A percentile compares a stretch with the other conserved stretches of the same genome.
Conservation (phyloP, 2,888 invertebrate genomes). For the Lymantria monacha region DNA sequence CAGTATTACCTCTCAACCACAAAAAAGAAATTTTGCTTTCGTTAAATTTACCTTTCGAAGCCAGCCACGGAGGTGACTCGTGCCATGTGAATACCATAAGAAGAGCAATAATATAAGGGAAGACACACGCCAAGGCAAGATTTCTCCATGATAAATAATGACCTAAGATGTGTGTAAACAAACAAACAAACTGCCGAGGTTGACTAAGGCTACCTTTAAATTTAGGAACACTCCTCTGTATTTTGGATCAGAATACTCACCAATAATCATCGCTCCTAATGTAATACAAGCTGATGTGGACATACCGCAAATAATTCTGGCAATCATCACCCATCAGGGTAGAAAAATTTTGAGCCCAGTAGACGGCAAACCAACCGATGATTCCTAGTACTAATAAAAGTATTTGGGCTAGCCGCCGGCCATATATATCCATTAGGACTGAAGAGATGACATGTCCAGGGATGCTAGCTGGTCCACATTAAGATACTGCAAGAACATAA, state of each 20-base stretch:
- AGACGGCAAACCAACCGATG: conserved; percentile 44
- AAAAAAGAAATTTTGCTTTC: conserved; percentile 75
- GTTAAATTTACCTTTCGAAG: conserved; percentile 55
- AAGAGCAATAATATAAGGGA: conserved; percentile 65
- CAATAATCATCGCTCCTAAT: conserved; percentile 52
- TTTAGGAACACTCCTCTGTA: conserved; percentile 50
- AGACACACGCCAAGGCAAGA: conserved; percentile 34
- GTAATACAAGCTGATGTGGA: conserved; percentile 42
- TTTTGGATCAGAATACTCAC: conserved; percentile 50
- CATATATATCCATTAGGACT: conserved; percentile 37
- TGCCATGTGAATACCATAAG: conserved; percentile 57
- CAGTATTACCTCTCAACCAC: conserved; percentile 69
- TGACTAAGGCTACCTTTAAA: conserved; percentile 40
- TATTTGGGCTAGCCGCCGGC: conserved; percentile 32
- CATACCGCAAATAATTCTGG: conserved; percentile 44
- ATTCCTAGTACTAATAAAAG: conserved; percentile 27
- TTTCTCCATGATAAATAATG: conserved; percentile 41
- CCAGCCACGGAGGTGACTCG: conserved; percentile 84
- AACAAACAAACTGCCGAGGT: conserved; percentile 35
- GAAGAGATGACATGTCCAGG: conserved; percentile 37
- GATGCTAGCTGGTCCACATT: conserved; percentile 29
- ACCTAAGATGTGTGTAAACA: conserved; percentile 38
- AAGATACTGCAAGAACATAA: conserved; percentile 43
- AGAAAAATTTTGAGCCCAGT: conserved; percentile 33
- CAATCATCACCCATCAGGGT: conserved; percentile 41